These are phyloP conservation scores for Schizopygopsis pylzovi DNA, from an alignment of 2,797 vertebrate genomes.

Conservation along the genomic window DNA sequence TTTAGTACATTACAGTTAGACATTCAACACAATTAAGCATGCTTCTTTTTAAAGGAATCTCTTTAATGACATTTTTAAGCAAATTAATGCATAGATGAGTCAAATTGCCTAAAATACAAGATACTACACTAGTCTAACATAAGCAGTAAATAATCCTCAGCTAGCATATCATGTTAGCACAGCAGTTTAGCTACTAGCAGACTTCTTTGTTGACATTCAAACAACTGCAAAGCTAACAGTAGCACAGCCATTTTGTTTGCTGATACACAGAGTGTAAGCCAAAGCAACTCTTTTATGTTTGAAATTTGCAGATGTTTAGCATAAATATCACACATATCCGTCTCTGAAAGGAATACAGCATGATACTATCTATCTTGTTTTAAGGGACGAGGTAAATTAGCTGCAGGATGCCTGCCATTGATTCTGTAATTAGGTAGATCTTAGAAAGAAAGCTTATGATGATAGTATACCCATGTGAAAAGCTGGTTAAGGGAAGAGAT, in stretches of 20 bases:
- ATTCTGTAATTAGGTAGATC: constrained; percentile 72
- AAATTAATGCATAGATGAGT: not conserved
- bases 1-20: not conserved
- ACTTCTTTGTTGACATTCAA: constrained; percentile 1
- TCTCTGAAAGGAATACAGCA: not conserved
- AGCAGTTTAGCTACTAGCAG: not conserved
- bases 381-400: constrained; percentile 54
- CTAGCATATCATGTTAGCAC: not conserved
- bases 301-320: not conserved
- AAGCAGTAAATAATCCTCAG: not conserved
- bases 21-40: not conserved
- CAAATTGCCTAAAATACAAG: not conserved
- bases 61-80: not conserved
- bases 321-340: not conserved
- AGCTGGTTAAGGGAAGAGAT: constrained; percentile 80
- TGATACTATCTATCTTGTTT: constrained; percentile 5
- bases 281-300: not conserved
- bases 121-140: not conserved
- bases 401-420: constrained; percentile 71
- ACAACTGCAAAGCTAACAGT: constrained; percentile 2
- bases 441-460: constrained; percentile 67
- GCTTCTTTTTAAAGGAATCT: not conserved
- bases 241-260: constrained; percentile 2
- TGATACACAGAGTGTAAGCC: not conserved
- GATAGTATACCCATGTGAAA: constrained; percentile 76